Evolutionary conservation across 2,797 vertebrate species (phyloP).

Genomic region (Phaenicophaeus curvirostris): DNA sequence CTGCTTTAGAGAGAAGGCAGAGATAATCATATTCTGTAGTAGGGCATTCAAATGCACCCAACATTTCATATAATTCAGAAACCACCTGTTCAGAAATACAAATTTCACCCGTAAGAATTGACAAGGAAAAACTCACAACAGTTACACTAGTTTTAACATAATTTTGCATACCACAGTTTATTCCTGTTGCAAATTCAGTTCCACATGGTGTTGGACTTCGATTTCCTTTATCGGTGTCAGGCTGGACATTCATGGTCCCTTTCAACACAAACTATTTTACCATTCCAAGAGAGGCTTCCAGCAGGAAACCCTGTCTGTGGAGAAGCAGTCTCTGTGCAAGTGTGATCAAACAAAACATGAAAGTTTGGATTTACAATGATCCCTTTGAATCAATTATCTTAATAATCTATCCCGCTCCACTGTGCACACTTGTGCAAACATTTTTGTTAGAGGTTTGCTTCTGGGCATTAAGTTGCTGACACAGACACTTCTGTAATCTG

Average conservation of each 20-base stretch:
- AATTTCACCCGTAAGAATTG: not conserved
- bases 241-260: not conserved
- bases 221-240: not conserved
- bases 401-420: not conserved
- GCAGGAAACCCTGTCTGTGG: not conserved
- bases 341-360: not conserved
- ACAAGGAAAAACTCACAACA: not conserved
- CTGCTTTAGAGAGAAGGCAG: constrained; percentile 77
- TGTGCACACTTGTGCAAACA: not conserved
- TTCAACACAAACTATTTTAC: not conserved
- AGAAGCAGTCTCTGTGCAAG: not conserved
- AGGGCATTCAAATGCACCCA: constrained; percentile 83
- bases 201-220: not conserved
- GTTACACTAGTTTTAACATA: too few relatives aligned
- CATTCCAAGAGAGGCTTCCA: not conserved
- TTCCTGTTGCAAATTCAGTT: not conserved
- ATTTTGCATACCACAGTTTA: not conserved
- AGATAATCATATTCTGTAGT: constrained; percentile 84
- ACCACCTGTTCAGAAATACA: constrained; percentile 67
- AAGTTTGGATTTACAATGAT: not conserved
- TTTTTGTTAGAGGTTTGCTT: not conserved
- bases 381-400: not conserved
- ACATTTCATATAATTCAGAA: constrained; percentile 85
- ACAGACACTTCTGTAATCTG: not conserved
- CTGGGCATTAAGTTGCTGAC: not conserved